Base-by-base conservation (phyloP, 1,140 invertebrate genomes). In the Diabrotica virgifera region DNA sequence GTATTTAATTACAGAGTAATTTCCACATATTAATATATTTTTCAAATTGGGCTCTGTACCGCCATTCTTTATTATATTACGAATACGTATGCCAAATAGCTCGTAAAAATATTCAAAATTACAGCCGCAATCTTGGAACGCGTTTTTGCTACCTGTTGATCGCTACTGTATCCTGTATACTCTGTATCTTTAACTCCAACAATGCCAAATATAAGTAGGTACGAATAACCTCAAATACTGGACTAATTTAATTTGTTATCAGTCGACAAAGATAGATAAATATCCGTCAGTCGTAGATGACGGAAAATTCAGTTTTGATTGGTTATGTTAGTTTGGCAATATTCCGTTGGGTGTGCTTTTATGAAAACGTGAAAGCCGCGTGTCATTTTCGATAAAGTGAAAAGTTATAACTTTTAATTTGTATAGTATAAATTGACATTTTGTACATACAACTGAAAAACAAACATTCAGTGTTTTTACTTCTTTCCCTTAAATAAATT, bases 321-420 rank as follows among this genome's bases (percentile, higher is more conserved):
- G 54, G 59, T 55, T 55, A 52, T 7, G 6, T 24, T 58, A 71
- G 70, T 73, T 64, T 55, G 37, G 35, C 53, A 63, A 68, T 37
- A 69, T 62, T 62, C 68, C 73, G 70, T 59, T 69, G 68, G 73
- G 67, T 72, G 77, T 70, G 72, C 75, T 73, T 67, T 62, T 73
- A 66, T 72, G 69, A 71, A 69, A 78, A 76, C 77, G 77, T 78
- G 77, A 78, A 77, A 79, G 78, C 77, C 78, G 78, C 78, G 78
- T 79, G 78, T 79, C 77, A 79, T 73, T 78, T 77, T 73, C 73
- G 64, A 72, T 66, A 70, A 71, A 72, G 62, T 72, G 72, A 70
- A 68, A 76, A 71, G 64, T 72, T 72, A 72, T 70, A 69, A 70
- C 71, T 72, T 65, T 57, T 24, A 59, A 61, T 37, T 67, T 65